Percentiles rank a stretch among this genome's conserved stretches.
Conservation (phyloP, 2,888 invertebrate genomes). For the Timandra comae region DNA sequence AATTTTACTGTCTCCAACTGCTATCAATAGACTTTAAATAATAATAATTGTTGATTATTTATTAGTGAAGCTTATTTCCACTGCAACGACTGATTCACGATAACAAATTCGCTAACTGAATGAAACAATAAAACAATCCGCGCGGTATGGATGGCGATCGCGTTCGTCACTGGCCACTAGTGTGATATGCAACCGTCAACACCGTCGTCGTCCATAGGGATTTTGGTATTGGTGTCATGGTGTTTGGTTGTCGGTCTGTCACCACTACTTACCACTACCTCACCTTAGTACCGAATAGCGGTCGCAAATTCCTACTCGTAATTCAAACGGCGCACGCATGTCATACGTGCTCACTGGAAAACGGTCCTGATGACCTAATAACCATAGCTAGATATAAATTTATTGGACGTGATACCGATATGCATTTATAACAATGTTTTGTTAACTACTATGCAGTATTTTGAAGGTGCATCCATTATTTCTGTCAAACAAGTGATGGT, state of each 20-base stretch:
- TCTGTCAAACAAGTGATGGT: no score
- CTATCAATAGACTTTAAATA: no score
- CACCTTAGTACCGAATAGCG: constrained; percentile 70
- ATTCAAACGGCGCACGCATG: constrained; percentile 61
- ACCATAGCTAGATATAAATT: constrained; percentile 47
- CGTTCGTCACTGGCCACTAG: constrained; percentile 56
- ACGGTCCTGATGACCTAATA: constrained; percentile 69
- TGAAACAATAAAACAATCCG: constrained; percentile 55
- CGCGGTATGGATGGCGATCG: constrained; percentile 51
- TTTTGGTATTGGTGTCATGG: constrained; percentile 62
- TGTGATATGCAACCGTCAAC: constrained; percentile 41
- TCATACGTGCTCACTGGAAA: constrained; percentile 61
- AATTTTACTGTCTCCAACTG: no score
- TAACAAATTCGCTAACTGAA: constrained; percentile 60
- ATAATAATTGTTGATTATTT: no score
- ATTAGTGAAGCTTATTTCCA: no score
- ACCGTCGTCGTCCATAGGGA: constrained; percentile 46
- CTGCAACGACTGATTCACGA: constrained; percentile 54
- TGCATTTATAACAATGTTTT: no score
- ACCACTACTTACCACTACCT: no score
- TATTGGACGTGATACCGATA: constrained; percentile 26
- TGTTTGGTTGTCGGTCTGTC: constrained; percentile 39
- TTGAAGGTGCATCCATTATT: no score
- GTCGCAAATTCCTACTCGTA: constrained; percentile 74
- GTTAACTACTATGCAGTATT: background rate